phyloP scores from a whole-genome alignment of 2,888 invertebrate genomes.

The Torymus texanus region DNA sequence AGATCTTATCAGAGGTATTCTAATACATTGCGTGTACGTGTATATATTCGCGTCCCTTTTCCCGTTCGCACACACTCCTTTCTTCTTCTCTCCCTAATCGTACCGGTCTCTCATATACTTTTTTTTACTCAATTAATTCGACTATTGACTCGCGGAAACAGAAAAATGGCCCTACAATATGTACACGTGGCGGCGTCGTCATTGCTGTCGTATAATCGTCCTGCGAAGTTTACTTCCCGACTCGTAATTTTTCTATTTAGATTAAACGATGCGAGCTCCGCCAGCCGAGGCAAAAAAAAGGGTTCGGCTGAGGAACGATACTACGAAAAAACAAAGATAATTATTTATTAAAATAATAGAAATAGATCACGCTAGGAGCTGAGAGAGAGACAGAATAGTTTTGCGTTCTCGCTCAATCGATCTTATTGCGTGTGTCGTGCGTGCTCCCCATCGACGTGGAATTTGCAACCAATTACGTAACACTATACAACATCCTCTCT shows the following conservation, averaged over 20 bases:
- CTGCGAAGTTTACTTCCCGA: constrained; percentile 28
- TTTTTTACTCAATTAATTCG: constrained; percentile 48
- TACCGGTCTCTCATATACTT: neutral
- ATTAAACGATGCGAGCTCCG: constrained; percentile 35
- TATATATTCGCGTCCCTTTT: too few relatives aligned
- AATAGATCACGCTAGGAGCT: constrained; percentile 36
- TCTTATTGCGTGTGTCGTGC: neutral
- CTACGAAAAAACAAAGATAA: constrained; percentile 24
- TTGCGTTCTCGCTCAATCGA: too few relatives aligned
- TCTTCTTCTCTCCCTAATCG: neutral
- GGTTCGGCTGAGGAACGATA: constrained; percentile 28
- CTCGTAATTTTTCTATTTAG: constrained; percentile 44
- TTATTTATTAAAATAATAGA: constrained; percentile 24
- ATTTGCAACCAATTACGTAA: constrained; percentile 49
- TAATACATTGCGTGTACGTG: too few relatives aligned
- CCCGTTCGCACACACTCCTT: neutral
- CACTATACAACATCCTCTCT: constrained; percentile 30
- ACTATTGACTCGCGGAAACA: constrained; percentile 53
- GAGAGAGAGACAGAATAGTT: neutral
- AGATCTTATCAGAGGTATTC: too few relatives aligned
- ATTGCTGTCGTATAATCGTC: too few relatives aligned
- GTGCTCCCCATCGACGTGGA: constrained; percentile 25
- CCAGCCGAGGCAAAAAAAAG: constrained; percentile 23
- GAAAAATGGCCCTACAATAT: constrained; percentile 50
- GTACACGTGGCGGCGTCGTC: constrained; percentile 49